Conservation (phyloP, 2,113 vertebrate species). For the Macaca nemestrina region DNA sequence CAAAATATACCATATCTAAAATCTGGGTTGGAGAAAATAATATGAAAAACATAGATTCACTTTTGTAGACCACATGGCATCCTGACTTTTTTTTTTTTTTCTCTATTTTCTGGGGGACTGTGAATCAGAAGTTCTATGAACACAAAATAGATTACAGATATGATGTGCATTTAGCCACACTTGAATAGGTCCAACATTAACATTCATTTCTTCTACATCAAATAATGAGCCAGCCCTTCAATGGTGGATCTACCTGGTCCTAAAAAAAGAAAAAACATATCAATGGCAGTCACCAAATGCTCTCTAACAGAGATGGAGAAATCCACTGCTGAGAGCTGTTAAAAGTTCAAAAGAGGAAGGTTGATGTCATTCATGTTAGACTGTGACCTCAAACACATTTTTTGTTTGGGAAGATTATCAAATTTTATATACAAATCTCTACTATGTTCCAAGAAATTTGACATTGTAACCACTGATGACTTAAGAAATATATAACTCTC, state of each 20-base stretch:
- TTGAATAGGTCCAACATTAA: background rate
- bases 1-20: background rate
- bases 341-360: background rate
- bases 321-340: background rate
- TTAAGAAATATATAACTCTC: slow-evolving; percentile 50
- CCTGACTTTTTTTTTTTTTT: background rate
- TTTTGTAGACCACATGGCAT: background rate
- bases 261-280: background rate
- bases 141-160: background rate
- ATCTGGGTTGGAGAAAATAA: background rate
- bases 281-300: background rate
- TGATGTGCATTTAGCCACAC: background rate
- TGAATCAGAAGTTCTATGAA: background rate
- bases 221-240: background rate
- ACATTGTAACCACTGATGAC: slow-evolving; percentile 60
- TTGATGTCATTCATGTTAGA: background rate
- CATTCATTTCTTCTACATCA: background rate
- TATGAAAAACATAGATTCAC: background rate
- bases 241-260: background rate
- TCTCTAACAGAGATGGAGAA: background rate
- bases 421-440: background rate
- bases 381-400: background rate
- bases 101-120: background rate
- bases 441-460: slow-evolving; percentile 21
- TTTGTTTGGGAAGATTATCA: background rate